These are phyloP conservation scores for Neotoma lepida DNA, from an alignment of 2,113 vertebrate species.

Conservation along the genomic window DNA sequence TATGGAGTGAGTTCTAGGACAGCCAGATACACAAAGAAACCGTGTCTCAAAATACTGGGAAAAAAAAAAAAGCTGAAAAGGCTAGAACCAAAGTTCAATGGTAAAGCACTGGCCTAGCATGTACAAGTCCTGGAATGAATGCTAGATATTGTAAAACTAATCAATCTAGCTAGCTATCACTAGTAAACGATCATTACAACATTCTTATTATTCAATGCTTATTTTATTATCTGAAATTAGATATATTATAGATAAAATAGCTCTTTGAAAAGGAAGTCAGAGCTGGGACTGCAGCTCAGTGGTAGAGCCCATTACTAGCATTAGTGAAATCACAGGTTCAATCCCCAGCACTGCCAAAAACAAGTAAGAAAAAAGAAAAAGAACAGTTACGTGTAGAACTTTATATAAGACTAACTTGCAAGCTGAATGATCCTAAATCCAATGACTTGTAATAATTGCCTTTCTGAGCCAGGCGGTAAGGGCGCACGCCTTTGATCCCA, in stretches of 20 bases:
- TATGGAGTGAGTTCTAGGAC: not conserved
- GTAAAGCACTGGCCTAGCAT: not conserved
- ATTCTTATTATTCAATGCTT: not conserved
- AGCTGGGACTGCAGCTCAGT: not conserved
- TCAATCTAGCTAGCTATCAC: too few relatives aligned
- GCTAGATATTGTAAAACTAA: not conserved
- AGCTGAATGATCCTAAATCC: not conserved
- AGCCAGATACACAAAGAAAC: not conserved
- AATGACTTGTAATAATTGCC: not conserved
- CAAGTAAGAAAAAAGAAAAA: not conserved
- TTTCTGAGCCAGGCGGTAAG: not conserved
- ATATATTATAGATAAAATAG: slow-evolving; percentile 22
- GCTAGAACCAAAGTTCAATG: not conserved
- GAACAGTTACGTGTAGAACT: not conserved
- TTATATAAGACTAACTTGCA: slow-evolving; percentile 2
- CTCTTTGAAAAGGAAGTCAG: not conserved
- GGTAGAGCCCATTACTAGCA: not conserved
- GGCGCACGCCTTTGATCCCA: not conserved
- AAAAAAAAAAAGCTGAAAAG: not conserved
- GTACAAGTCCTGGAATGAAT: not conserved
- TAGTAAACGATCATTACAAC: not conserved
- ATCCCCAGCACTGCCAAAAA: not conserved
- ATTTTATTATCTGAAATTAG: slow-evolving; percentile 13
- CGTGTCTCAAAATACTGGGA: not conserved
- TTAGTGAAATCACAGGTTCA: not conserved